Evolutionary conservation across 2,888 invertebrate species (phyloP).

Genomic region (Lutraria lutraria): DNA sequence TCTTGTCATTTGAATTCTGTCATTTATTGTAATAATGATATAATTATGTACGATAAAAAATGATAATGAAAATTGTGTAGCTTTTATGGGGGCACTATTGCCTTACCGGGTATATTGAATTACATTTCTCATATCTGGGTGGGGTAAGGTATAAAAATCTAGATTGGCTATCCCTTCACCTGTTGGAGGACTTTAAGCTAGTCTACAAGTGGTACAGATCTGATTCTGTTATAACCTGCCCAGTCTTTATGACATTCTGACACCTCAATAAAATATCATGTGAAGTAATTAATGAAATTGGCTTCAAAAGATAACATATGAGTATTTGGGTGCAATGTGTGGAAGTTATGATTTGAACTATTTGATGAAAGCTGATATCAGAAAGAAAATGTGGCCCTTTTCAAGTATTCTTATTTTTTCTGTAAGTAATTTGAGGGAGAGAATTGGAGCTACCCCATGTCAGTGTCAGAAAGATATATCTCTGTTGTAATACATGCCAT

Average conservation of each 20-base stretch:
- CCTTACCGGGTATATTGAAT: slow-evolving; percentile 1
- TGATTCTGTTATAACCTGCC: not conserved
- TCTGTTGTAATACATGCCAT: not conserved
- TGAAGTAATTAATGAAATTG: not conserved
- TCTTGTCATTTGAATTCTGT: not conserved
- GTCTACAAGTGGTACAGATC: not conserved
- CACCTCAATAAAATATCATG: slow-evolving; percentile 1
- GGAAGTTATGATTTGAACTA: not conserved
- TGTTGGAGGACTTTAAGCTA: not conserved
- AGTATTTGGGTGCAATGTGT: not conserved
- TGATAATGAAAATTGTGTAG: not conserved
- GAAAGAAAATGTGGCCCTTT: not conserved
- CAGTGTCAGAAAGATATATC: not conserved
- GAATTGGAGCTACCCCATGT: slow-evolving; percentile 1
- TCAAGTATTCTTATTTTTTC: not conserved
- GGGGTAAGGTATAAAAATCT: not conserved
- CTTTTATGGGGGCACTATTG: not conserved
- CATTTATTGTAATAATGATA: not conserved
- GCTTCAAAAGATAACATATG: slow-evolving; percentile 5
- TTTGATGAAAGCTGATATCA: not conserved
- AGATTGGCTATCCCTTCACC: slow-evolving; percentile 4
- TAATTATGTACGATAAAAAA: not conserved
- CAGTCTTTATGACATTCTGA: not conserved
- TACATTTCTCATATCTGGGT: not conserved
- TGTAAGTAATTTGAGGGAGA: not conserved